Percentiles rank a stretch among this genome's conserved stretches.
Evolutionary conservation across 2,797 vertebrate genomes (phyloP).

Genomic region (Pseudochirops corinnae): DNA sequence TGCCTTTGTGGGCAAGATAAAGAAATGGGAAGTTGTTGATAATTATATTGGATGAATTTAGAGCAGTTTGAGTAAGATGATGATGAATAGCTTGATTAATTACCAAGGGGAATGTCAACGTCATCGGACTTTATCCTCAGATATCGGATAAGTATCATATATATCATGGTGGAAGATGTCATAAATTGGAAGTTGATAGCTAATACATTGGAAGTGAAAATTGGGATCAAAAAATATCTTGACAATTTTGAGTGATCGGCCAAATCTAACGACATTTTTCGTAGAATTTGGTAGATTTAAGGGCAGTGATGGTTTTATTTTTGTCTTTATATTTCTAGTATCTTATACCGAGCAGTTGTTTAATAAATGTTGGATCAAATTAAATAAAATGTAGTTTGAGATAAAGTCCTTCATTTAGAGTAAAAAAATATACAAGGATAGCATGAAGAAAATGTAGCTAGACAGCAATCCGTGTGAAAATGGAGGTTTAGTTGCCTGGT

Average conservation of each 20-base stretch:
- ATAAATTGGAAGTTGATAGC: neutral
- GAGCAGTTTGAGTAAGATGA: neutral
- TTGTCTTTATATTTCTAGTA: neutral
- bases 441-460: neutral
- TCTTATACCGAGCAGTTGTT: neutral
- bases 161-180: neutral
- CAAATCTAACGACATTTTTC: neutral
- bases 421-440: neutral
- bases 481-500: neutral
- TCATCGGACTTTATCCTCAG: neutral
- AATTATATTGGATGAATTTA: neutral
- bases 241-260: neutral
- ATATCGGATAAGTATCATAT: neutral
- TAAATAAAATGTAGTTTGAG: neutral
- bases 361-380: neutral
- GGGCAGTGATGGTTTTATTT: neutral
- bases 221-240: neutral
- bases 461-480: neutral
- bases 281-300: neutral
- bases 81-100: neutral
- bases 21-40: neutral
- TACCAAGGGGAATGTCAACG: neutral
- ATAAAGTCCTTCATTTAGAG: neutral
- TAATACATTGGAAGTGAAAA: neutral
- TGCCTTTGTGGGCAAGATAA: neutral